Evolutionary conservation across 2,888 invertebrate species (phyloP).

Genomic region (Aelia acuminata): DNA sequence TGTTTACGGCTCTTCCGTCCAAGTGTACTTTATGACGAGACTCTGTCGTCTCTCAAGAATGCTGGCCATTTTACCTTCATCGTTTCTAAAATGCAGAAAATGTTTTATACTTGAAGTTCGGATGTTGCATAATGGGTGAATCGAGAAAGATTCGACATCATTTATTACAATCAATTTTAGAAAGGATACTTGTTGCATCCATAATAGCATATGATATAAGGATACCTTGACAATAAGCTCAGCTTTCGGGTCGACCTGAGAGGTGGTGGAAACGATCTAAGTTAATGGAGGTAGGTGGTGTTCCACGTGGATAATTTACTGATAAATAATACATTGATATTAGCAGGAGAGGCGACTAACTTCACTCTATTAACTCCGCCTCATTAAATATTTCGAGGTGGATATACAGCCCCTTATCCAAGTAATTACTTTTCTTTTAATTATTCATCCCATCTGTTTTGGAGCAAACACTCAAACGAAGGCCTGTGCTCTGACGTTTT

Average conservation of each 20-base stretch:
- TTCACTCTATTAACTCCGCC: slow-evolving; percentile 22
- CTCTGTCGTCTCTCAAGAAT: too few species aligned
- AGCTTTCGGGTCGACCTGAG: neutral
- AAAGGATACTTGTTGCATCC: too few species aligned
- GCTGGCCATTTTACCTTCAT: too few species aligned
- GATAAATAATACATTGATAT: slow-evolving; percentile 44
- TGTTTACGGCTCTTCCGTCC: too few species aligned
- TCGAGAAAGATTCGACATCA: too few species aligned
- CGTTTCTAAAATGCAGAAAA: too few species aligned
- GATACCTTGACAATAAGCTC: neutral
- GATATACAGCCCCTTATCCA: neutral
- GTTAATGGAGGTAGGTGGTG: neutral
- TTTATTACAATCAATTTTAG: too few species aligned
- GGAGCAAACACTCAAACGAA: neutral
- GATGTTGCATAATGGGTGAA: too few species aligned
- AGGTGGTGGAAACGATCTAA: neutral
- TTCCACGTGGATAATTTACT: slow-evolving; percentile 30
- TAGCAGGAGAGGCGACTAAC: slow-evolving; percentile 37
- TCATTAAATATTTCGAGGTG: slow-evolving; percentile 31
- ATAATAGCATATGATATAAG: too few species aligned
- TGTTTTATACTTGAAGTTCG: too few species aligned
- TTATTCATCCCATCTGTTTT: slow-evolving; percentile 6
- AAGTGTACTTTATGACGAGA: too few species aligned
- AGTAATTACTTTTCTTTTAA: slow-evolving; percentile 48
- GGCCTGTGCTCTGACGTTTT: slow-evolving; percentile 9